Evolutionary conservation across 2,113 vertebrate species (phyloP).

Genomic region (Zingel zingel): DNA sequence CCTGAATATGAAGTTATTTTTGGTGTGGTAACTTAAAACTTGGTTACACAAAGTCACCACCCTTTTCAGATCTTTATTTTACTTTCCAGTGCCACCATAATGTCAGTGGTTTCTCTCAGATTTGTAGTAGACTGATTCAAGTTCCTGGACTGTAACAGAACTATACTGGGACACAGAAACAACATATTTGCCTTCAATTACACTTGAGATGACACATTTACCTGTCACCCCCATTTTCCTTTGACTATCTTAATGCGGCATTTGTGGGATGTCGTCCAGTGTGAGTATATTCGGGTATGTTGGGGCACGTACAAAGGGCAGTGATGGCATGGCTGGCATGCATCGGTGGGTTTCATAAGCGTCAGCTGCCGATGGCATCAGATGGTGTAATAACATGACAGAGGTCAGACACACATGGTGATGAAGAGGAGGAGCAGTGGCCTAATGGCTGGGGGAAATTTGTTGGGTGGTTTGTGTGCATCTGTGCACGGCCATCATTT

Average conservation of each 20-base stretch:
- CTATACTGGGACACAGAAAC: not conserved
- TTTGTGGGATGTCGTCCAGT: constrained; percentile 26
- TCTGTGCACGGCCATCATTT: not conserved
- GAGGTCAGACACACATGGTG: constrained; percentile 44
- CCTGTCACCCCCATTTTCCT: constrained; percentile 42
- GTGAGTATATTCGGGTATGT: constrained; percentile 45
- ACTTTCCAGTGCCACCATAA: constrained; percentile 18
- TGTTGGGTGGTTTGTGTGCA: not conserved
- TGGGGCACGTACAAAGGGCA: constrained; percentile 57
- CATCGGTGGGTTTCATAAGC: constrained; percentile 54
- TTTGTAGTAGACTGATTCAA: not conserved
- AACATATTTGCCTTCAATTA: not conserved
- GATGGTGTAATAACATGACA: constrained; percentile 68
- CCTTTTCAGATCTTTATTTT: constrained; percentile 28
- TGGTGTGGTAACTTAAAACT: constrained; percentile 18
- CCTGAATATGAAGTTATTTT: constrained; percentile 34
- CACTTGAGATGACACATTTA: constrained; percentile 30
- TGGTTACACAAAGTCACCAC: constrained; percentile 8
- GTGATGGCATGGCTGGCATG: constrained; percentile 68
- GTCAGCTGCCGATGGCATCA: constrained; percentile 68
- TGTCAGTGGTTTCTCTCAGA: not conserved
- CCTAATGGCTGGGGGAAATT: constrained; percentile 16
- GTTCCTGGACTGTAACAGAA: not conserved
- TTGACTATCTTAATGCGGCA: constrained; percentile 15
- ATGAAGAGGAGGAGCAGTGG: constrained; percentile 8